Evolutionary conservation across 2,888 invertebrate species (phyloP).

Genomic region (Epinotia bilunana): DNA sequence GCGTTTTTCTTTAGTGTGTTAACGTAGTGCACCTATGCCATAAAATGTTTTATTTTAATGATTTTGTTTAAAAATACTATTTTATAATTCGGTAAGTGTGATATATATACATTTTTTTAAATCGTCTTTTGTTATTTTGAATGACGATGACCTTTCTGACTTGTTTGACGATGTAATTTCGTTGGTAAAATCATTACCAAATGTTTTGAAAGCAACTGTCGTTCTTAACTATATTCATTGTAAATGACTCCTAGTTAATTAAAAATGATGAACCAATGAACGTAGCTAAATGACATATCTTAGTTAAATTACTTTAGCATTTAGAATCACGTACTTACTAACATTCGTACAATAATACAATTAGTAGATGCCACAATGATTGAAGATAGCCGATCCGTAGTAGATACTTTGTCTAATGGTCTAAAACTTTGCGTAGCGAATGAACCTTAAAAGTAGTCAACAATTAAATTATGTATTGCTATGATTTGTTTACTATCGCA

Average conservation of each 20-base stretch:
- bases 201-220: neutral
- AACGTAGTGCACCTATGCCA: no score
- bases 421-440: slow-evolving; percentile 62
- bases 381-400: slow-evolving; percentile 55
- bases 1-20: no score
- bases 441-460: slow-evolving; percentile 81
- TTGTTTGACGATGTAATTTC: no score
- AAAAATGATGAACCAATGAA: neutral
- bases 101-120: neutral
- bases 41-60: no score
- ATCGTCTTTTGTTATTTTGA: neutral
- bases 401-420: slow-evolving; percentile 21
- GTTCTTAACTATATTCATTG: neutral
- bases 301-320: slow-evolving; percentile 47
- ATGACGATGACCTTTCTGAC: neutral
- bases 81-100: neutral
- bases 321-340: slow-evolving; percentile 62
- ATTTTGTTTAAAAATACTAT: neutral
- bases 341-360: slow-evolving; percentile 58
- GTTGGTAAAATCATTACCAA: no score
- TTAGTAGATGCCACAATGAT: slow-evolving; percentile 50
- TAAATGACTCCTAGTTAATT: neutral
- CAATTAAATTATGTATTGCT: slow-evolving; percentile 58
- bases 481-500: slow-evolving; percentile 37
- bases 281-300: slow-evolving; percentile 1